Conservation (phyloP, 1,140 invertebrate species). For the Pseudomyrmex gracilis region DNA sequence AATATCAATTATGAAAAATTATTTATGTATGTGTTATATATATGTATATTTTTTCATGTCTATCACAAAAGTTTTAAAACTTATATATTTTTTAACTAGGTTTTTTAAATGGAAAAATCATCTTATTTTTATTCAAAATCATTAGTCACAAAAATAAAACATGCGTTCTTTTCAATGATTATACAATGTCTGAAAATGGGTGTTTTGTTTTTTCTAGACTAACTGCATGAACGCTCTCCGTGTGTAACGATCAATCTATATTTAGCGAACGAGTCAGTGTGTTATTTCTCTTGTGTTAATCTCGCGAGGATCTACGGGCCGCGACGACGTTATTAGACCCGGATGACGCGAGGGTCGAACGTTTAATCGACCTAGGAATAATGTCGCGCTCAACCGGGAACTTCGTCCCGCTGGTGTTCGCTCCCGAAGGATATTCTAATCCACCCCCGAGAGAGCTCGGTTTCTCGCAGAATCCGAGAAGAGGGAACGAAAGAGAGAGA, state of each 20-base stretch:
- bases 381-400: conserved; percentile 52
- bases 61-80: no score
- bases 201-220: background rate
- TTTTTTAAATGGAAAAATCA: no score
- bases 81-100: no score
- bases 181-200: background rate
- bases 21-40: no score
- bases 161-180: background rate
- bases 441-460: conserved; percentile 53
- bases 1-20: no score
- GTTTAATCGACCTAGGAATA: conserved; percentile 66
- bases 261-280: conserved; percentile 14
- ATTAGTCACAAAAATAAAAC: no score
- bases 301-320: conserved; percentile 23
- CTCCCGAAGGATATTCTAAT: conserved; percentile 75
- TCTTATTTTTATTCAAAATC: no score
- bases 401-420: conserved; percentile 37
- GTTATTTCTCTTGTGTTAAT: conserved; percentile 53
- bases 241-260: background rate
- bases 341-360: conserved; percentile 41
- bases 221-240: background rate
- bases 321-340: conserved; percentile 58
- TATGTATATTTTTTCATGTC: no score
- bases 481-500: background rate
- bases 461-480: conserved; percentile 22